These are phyloP conservation scores for Trichosurus vulpecula DNA, from an alignment of 2,797 vertebrate genomes.

Conservation along the genomic window DNA sequence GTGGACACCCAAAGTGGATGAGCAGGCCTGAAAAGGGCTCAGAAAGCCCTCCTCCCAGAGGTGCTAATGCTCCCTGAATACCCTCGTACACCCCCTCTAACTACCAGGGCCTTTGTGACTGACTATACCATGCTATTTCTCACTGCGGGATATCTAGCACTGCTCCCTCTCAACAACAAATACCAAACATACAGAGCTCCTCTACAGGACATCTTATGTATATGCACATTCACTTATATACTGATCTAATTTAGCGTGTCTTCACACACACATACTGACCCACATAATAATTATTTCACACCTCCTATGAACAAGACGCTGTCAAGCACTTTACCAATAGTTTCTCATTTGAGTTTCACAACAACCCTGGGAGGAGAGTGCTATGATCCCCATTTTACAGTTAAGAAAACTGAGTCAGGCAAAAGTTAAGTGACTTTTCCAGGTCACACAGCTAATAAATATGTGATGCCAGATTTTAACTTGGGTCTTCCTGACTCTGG, in stretches of 20 bases:
- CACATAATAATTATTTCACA: not conserved
- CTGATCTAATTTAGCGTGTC: not conserved
- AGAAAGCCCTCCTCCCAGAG: too few species aligned
- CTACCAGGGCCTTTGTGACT: not conserved
- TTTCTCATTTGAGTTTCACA: not conserved
- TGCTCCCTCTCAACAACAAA: not conserved
- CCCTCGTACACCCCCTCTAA: not conserved
- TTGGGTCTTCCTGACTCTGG: not conserved
- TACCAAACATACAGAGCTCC: not conserved
- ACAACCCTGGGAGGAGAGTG: not conserved
- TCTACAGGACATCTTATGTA: not conserved
- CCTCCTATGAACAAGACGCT: not conserved
- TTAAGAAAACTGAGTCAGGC: not conserved
- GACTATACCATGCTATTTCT: not conserved
- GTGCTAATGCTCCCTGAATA: too few species aligned
- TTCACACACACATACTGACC: not conserved
- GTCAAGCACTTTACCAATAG: not conserved
- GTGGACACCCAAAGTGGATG: too few species aligned
- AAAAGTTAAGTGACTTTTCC: not conserved
- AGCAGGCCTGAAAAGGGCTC: too few species aligned
- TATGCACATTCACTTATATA: not conserved
- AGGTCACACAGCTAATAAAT: not conserved
- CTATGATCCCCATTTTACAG: not conserved
- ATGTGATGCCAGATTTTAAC: not conserved
- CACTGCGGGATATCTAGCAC: too few species aligned